These are phyloP conservation scores for Enhydra lutris DNA, from an alignment of 2,113 vertebrate genomes.

Conservation along the genomic window DNA sequence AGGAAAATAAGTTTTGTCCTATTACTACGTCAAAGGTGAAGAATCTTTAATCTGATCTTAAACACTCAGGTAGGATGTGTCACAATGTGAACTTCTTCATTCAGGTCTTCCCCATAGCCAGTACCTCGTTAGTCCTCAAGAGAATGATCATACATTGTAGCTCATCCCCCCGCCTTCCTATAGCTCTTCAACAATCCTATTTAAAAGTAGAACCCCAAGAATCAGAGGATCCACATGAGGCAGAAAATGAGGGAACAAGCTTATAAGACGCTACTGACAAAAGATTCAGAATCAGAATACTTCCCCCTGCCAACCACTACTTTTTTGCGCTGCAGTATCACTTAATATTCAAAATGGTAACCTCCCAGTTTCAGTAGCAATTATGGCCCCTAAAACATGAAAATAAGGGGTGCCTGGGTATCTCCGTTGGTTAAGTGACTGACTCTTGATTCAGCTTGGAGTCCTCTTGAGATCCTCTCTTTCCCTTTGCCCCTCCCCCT, in stretches of 20 bases:
- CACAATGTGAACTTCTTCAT: not conserved
- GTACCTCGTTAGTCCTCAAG: not conserved
- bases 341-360: not conserved
- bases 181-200: not conserved
- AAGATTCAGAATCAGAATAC: not conserved
- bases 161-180: not conserved
- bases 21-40: not conserved
- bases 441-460: not conserved
- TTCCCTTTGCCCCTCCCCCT: not conserved
- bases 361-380: not conserved
- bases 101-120: not conserved
- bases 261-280: not conserved
- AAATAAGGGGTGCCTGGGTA: not conserved
- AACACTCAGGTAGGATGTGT: not conserved
- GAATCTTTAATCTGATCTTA: not conserved
- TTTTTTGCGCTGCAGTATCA: not conserved
- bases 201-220: not conserved
- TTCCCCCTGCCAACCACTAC: not conserved
- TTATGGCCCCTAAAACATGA: not conserved
- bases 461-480: too few relatives aligned
- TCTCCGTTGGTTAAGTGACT: not conserved
- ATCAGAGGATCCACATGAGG: not conserved
- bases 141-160: not conserved
- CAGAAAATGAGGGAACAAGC: not conserved
- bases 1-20: not conserved